Conservation (phyloP, 2,113 vertebrate species). For the Martes martes region DNA sequence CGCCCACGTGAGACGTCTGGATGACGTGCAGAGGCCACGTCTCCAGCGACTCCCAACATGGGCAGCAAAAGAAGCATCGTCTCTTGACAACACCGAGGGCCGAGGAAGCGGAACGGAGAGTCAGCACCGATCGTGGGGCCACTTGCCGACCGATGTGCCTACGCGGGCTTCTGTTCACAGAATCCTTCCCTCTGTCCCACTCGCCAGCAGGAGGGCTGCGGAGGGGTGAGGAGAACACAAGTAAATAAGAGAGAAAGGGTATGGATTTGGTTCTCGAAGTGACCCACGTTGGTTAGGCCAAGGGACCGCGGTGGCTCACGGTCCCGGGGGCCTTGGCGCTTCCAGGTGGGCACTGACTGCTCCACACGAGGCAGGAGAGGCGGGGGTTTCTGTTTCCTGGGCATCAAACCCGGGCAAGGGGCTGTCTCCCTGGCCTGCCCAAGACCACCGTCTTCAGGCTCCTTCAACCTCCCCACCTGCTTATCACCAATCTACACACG, state of each 20-base stretch:
- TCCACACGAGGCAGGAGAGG: not conserved
- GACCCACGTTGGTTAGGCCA: not conserved
- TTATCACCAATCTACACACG: no score
- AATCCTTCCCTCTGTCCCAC: not conserved
- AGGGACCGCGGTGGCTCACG: no score
- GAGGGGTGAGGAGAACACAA: not conserved
- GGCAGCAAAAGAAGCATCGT: no score
- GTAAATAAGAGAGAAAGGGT: no score
- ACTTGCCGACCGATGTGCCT: not conserved
- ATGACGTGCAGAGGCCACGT: not conserved
- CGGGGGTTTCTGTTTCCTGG: no score
- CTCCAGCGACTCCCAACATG: not conserved
- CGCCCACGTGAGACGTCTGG: not conserved
- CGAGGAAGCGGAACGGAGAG: not conserved
- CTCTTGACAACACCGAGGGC: not conserved
- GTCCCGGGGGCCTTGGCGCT: not conserved
- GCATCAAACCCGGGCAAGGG: rapidly evolving
- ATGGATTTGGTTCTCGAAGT: not conserved
- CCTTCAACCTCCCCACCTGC: not conserved
- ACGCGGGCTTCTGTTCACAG: not conserved
- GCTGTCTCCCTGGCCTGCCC: not conserved
- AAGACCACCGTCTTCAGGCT: not conserved
- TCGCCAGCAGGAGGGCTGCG: no score
- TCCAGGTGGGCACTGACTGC: not conserved
- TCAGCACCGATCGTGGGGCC: no score